A percentile compares a stretch with the other conserved stretches of the same genome.
These are phyloP conservation scores for Reticulitermes lucifugus DNA, from an alignment of 2,888 invertebrate genomes.

Conservation along the genomic window DNA sequence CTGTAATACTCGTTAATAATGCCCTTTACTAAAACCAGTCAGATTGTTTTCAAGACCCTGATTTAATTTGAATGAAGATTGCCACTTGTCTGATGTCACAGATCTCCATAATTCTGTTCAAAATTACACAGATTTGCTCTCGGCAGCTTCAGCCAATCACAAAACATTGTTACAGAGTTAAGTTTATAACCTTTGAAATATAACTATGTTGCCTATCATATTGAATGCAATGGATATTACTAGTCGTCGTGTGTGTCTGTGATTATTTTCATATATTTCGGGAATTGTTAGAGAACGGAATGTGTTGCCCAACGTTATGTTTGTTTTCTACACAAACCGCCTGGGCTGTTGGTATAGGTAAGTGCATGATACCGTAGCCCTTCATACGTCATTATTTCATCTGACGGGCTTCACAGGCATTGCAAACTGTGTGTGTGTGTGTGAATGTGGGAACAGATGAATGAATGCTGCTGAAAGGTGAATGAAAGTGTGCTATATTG, in stretches of 20 bases:
- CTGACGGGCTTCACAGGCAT: background rate
- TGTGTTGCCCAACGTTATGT: constrained; percentile 25
- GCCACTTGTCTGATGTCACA: no score
- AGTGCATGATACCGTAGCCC: constrained; percentile 28
- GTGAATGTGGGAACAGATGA: background rate
- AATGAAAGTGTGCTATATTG: background rate
- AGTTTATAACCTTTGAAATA: background rate
- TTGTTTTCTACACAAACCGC: constrained; percentile 23
- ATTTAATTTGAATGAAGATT: no score
- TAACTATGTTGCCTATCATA: background rate
- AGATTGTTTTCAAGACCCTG: no score
- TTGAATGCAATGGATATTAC: constrained; percentile 6
- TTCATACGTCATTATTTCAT: background rate
- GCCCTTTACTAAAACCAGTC: no score
- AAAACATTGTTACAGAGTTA: background rate
- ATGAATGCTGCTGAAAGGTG: background rate
- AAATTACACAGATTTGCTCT: no score
- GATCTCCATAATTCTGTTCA: no score
- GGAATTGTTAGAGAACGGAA: constrained; percentile 24
- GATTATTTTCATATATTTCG: constrained; percentile 29
- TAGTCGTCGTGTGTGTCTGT: constrained; percentile 19
- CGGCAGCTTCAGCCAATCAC: background rate
- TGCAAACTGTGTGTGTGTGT: background rate
- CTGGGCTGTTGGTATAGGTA: constrained; percentile 33
- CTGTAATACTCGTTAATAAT: no score